These are phyloP conservation scores for Eilema depressum DNA, from an alignment of 2,888 invertebrate genomes.

Conservation along the genomic window DNA sequence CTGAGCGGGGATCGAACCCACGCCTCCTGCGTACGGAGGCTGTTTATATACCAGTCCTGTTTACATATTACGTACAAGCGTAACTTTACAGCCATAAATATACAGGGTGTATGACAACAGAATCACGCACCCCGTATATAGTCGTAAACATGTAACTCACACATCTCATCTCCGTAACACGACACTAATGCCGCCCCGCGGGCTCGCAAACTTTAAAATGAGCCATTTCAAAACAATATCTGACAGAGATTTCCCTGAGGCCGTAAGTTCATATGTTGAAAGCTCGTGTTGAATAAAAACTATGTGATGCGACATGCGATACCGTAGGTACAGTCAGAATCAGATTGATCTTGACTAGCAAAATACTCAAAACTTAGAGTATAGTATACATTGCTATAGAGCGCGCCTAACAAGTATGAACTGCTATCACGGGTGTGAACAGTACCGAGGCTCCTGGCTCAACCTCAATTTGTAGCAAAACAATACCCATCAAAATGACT, in stretches of 20 bases:
- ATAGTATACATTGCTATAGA: no score
- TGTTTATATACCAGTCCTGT: no score
- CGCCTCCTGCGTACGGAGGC: no score
- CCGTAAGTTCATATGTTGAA: conserved; percentile 53
- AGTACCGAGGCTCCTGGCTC: no score
- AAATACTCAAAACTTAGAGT: no score
- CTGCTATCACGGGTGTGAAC: no score
- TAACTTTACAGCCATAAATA: conserved; percentile 17
- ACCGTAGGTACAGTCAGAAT: no score
- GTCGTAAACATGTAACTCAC: conserved; percentile 38
- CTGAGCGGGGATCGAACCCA: no score
- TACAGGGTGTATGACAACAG: conserved; percentile 22
- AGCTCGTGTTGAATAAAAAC: conserved; percentile 44
- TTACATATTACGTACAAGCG: neutral
- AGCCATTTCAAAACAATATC: conserved; percentile 82
- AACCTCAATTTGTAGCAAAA: no score
- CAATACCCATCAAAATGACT: no score
- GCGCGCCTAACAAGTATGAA: no score
- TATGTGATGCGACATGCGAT: conserved; percentile 25
- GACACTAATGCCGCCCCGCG: conserved; percentile 52
- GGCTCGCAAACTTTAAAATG: conserved; percentile 71
- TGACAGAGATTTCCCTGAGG: conserved; percentile 78
- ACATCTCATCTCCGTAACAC: conserved; percentile 47
- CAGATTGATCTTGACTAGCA: no score
- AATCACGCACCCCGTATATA: conserved; percentile 19